Evolutionary conservation across 2,888 invertebrate genomes (phyloP), one percentile per base, ranked within the genome.

Genomic region (Sepiola atlantica): DNA sequence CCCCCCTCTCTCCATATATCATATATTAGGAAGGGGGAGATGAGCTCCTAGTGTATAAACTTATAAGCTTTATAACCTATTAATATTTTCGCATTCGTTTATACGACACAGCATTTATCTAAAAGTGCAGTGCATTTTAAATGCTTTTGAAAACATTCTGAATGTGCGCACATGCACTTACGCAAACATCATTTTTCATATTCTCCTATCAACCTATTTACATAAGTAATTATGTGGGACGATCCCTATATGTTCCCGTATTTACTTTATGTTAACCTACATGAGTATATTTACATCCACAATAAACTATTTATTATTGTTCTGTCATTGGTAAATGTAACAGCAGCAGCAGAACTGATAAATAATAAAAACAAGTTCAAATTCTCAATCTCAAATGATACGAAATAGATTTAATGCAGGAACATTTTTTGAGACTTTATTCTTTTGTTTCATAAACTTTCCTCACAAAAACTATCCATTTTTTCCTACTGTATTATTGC

Each of bases 271-370:
- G n/a, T 77, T 77, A 77, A 77, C 32, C n/a, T 77, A 77, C 28
- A 61, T 28, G 28, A 8, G 28, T 61, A 61, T 61, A 61, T 61
- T 61, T 77, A 77, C n/a, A 21, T 77, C 77, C 77, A 77, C 77
- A 77, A 77, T n/a, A 32, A 77, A 77, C 77, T 77, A 77, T n/a
- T 77, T n/a, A 28, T n/a, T n/a, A 32, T 77, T n/a, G 77, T 77
- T 77, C 77, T 77, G 77, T 77, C 77, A 77, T 32, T 77, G 77
- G 77, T n/a, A n/a, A n/a, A 77, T 77, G n/a, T 77, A 77, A 77
- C 10, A 16, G 77, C 77, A 32, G 16, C 61, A 61, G 28, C n/a
- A 77, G 32, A n/a, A n/a, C n/a, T 77, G 16, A 77, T 77, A 77
- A 77, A 77, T 77, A 77, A 77, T n/a, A 77, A 77, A n/a, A n/a